Percentiles rank a stretch among this genome's conserved stretches.
Conservation (phyloP, 2,113 vertebrate genomes). For the Aphelocoma coerulescens region DNA sequence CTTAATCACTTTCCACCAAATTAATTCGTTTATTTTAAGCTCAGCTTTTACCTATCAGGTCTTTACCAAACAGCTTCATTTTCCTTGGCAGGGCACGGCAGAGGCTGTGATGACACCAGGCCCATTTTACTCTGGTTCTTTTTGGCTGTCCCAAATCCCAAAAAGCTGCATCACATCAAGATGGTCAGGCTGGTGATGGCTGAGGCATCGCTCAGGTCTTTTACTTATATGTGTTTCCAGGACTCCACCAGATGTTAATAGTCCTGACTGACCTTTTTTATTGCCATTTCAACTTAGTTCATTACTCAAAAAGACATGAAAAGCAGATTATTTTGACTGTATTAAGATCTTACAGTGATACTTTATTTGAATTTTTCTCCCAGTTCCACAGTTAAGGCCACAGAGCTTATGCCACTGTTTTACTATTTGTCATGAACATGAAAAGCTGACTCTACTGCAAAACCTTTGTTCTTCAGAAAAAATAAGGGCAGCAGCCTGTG, state of each 20-base stretch:
- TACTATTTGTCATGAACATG: not conserved
- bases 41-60: not conserved
- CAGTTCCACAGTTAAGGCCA: not conserved
- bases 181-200: rapidly evolving
- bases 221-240: not conserved
- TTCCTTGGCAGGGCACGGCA: not conserved
- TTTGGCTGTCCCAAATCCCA: not conserved
- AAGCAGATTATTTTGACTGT: not conserved
- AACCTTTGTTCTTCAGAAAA: slow-evolving; percentile 1
- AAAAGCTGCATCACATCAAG: rapidly evolving
- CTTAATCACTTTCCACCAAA: slow-evolving; percentile 46
- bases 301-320: not conserved
- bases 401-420: not conserved
- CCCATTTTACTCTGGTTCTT: not conserved
- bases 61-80: not conserved
- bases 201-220: not conserved
- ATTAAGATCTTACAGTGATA: not conserved
- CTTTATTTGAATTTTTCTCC: not conserved
- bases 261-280: not conserved
- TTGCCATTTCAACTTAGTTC: not conserved
- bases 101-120: not conserved
- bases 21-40: not conserved
- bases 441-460: not conserved
- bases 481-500: not conserved
- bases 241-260: not conserved